Conservation (phyloP, 2,888 invertebrate species). For the Sinohyriopsis cumingii region DNA sequence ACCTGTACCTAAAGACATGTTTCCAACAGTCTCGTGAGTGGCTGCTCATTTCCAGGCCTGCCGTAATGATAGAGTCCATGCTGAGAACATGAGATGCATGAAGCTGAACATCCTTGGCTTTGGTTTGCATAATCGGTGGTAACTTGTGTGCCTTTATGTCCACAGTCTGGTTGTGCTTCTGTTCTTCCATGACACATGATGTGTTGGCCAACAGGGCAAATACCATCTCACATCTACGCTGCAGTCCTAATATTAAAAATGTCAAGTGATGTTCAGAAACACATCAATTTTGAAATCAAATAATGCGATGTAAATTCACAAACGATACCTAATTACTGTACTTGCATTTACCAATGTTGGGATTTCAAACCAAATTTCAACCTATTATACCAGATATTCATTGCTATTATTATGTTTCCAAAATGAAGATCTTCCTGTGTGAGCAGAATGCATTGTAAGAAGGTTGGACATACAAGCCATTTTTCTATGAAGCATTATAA, state of each 20-base stretch:
- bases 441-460: no score
- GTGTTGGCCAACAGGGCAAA: conserved; percentile 89
- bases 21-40: conserved; percentile 96
- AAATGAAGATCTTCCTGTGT: no score
- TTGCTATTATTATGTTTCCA: no score
- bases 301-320: no score
- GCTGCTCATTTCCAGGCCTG: conserved; percentile 91
- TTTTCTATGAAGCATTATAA: no score
- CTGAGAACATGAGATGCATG: conserved; percentile 92
- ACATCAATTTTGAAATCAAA: no score
- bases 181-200: conserved; percentile 83
- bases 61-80: conserved; percentile 90
- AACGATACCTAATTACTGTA: no score
- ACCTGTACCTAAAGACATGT: conserved; percentile 84
- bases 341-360: no score
- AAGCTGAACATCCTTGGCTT: conserved; percentile 74
- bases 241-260: conserved; percentile 78
- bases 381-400: no score
- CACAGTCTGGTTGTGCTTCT: conserved; percentile 36
- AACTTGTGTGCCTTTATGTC: conserved; percentile 33
- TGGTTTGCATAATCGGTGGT: conserved; percentile 37
- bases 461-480: no score
- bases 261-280: not conserved
- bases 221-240: conserved; percentile 92
- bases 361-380: no score